A percentile compares a stretch with the other conserved stretches of the same genome.
phyloP scores from a whole-genome alignment of 2,888 invertebrate species.

The Caenorhabditis imperialis region DNA sequence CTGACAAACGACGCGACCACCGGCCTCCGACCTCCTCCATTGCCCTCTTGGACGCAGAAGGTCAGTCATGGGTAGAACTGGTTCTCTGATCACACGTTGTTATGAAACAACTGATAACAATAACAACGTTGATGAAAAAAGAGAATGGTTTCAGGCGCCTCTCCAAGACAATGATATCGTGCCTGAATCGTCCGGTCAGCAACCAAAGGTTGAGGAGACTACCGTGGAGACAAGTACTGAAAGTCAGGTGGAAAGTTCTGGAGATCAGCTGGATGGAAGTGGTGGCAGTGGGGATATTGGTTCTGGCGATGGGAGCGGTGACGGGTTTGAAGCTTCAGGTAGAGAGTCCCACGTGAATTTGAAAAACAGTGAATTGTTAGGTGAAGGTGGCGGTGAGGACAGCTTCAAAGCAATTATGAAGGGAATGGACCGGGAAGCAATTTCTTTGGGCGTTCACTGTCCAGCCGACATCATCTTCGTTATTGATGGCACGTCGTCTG shows the following conservation, averaged over 20 bases:
- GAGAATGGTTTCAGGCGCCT: constrained; percentile 19
- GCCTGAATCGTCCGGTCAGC: constrained; percentile 18
- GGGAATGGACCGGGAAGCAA: constrained; percentile 32
- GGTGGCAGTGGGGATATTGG: constrained; percentile 8
- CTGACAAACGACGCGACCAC: constrained; percentile 3
- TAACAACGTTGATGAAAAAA: constrained; percentile 2
- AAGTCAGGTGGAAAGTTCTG: background rate
- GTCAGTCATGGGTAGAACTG: constrained; percentile 24
- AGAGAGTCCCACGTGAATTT: background rate
- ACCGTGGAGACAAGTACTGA: background rate
- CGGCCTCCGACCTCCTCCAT: constrained; percentile 35
- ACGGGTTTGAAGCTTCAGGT: constrained; percentile 26
- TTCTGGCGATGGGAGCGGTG: constrained; percentile 4
- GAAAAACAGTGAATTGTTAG: constrained; percentile 2
- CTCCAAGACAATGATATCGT: constrained; percentile 6
- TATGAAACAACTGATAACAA: constrained; percentile 22
- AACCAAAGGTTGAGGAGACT: constrained; percentile 11
- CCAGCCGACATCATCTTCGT: constrained; percentile 52
- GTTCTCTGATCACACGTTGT: constrained; percentile 42
- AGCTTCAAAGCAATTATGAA: constrained; percentile 35
- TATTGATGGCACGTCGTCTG: constrained; percentile 57
- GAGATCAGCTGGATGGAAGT: constrained; percentile 1
- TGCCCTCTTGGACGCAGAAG: constrained; percentile 36
- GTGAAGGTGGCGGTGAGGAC: constrained; percentile 38
- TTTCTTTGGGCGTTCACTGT: constrained; percentile 31